Evolutionary conservation across 2,113 vertebrate genomes (phyloP).

Genomic region (Cariama cristata): DNA sequence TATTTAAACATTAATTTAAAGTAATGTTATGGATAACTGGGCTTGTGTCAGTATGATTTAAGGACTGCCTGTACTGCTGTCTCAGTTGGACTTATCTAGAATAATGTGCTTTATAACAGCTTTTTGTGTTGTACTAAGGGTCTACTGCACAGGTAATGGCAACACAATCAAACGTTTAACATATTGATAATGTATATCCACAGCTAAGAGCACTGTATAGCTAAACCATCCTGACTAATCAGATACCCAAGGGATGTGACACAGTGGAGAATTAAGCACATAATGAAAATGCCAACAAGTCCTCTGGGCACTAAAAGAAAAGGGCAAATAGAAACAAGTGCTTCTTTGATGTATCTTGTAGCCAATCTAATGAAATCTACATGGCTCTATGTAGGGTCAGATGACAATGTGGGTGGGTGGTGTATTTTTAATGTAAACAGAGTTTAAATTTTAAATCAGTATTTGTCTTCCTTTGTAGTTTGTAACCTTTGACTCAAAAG

Average conservation of each 20-base stretch:
- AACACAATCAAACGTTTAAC: constrained; percentile 27
- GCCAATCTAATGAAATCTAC: neutral
- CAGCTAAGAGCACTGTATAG: neutral
- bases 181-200: neutral
- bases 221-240: constrained; percentile 3
- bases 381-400: neutral
- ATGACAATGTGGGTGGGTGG: neutral
- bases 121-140: neutral
- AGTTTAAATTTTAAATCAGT: neutral
- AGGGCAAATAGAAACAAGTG: neutral
- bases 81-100: neutral
- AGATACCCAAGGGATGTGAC: neutral
- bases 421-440: neutral
- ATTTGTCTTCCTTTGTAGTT: neutral
- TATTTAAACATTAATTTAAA: constrained; percentile 9
- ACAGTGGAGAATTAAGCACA: neutral
- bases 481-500: neutral
- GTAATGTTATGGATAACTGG: neutral
- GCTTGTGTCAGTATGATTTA: neutral
- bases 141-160: neutral
- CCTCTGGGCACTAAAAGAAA: neutral
- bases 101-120: constrained; percentile 17
- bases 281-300: neutral
- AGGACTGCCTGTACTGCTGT: neutral
- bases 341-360: neutral